Evolutionary conservation across 2,113 vertebrate species (phyloP), one percentile per base, ranked within the genome.

Genomic region (Alligator mississippiensis): DNA sequence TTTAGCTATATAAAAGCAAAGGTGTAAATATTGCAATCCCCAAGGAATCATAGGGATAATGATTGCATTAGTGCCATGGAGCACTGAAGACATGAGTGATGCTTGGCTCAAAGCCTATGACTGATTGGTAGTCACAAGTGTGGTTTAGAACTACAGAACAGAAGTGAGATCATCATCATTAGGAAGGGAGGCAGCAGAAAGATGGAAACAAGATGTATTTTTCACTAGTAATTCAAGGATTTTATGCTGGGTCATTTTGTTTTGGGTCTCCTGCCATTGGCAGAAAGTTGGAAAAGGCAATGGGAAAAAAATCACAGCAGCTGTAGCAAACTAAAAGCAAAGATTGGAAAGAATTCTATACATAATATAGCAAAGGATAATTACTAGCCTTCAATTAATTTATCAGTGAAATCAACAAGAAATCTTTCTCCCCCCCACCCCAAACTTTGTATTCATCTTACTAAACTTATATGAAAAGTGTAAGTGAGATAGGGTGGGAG

Each of bases 111-210:
- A 93, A 93, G 66, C 94, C 89, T 89, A 80, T 1, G 0, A 66
- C 89, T 84, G 90, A 96, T 95, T 96, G 96, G 91, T 93, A 94
- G 93, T 62, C 95, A 30, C 86, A 88, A 94, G 85, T 95, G 86
- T 66, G 83, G 80, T 95, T 96, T 97, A 95, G 80, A 96, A 78
- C 90, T 96, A 90, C 72, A 96, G 84, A 94, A 95, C 80, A 93
- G 24, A 84, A 91, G 54, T 96, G 97, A 98, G 80, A 63, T 97
- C 93, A 97, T 93, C 92, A 90, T 57, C 74, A 91, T 92, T 96
- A 94, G 54, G 78, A 96, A 92, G 83, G 77, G 94, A 95, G 95
- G 88, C 9, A 86, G 74, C 86, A 96, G 95, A 96, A 96, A 97
- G 95, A 94, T 85, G 80, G 66, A 92, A 95, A 95, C 76, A 89